Evolutionary conservation across 2,113 vertebrate species (phyloP).

Genomic region (Oenanthe oenanthe): DNA sequence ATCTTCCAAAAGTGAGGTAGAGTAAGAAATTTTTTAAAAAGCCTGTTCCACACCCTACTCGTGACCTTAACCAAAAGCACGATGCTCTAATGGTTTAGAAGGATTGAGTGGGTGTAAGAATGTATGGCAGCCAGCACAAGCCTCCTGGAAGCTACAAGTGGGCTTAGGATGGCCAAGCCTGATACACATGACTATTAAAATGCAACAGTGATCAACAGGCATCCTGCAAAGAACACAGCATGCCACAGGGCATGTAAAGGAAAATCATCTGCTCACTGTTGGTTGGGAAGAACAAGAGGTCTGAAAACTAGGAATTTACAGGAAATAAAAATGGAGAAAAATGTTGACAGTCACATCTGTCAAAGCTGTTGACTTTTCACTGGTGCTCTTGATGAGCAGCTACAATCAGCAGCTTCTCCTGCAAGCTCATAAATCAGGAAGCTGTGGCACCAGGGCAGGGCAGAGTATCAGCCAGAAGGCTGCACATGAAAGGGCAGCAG

Average conservation of each 20-base stretch:
- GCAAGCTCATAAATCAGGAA: background rate
- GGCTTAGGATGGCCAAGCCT: background rate
- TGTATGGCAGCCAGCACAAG: background rate
- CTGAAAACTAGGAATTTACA: background rate
- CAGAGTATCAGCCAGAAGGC: background rate
- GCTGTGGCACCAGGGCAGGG: background rate
- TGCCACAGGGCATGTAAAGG: background rate
- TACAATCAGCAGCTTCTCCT: background rate
- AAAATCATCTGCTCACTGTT: background rate
- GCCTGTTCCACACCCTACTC: background rate
- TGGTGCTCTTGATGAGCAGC: background rate
- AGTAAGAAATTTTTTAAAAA: background rate
- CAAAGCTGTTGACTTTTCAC: background rate
- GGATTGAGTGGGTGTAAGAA: background rate
- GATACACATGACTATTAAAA: background rate
- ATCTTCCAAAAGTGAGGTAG: background rate
- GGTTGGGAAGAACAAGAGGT: background rate
- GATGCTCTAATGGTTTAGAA: background rate
- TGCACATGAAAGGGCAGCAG: background rate
- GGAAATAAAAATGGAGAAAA: background rate
- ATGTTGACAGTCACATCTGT: background rate
- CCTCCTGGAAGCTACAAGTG: background rate
- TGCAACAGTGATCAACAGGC: background rate
- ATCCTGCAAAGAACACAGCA: background rate
- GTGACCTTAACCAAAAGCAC: background rate